Percentiles rank a stretch among this genome's conserved stretches.
phyloP scores from a whole-genome alignment of 2,888 invertebrate species.

The Cecidostiba fungosa region DNA sequence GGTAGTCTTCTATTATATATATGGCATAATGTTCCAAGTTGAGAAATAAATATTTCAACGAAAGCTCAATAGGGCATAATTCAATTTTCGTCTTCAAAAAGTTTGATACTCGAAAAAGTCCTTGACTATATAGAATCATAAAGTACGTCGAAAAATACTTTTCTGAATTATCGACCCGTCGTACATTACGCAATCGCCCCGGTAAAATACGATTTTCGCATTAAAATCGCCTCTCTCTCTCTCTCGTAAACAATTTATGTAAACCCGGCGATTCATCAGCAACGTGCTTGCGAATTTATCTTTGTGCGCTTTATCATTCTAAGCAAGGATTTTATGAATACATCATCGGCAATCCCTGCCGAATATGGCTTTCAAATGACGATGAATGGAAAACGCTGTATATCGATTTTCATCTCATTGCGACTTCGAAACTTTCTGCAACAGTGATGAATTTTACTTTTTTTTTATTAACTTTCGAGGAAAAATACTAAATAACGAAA shows the following conservation, averaged over 20 bases:
- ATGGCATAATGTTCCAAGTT: background rate
- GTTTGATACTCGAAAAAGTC: background rate
- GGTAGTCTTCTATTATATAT: too few species aligned
- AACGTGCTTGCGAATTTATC: slow-evolving; percentile 36
- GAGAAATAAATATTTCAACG: background rate
- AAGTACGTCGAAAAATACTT: slow-evolving; percentile 20
- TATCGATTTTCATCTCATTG: background rate
- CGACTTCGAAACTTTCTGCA: background rate
- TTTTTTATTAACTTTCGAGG: background rate
- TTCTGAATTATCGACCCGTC: slow-evolving; percentile 6
- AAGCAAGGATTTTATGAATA: slow-evolving; percentile 53
- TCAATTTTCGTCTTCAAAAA: background rate
- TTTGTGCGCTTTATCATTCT: slow-evolving; percentile 40
- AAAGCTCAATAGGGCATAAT: background rate
- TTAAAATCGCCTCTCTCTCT: slow-evolving; percentile 3
- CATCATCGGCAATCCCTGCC: slow-evolving; percentile 20
- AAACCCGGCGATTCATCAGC: slow-evolving; percentile 47
- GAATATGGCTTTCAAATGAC: slow-evolving; percentile 12
- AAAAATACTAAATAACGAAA: background rate
- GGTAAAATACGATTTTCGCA: background rate
- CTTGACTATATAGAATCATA: background rate
- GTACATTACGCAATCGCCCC: background rate
- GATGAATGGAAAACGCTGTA: background rate
- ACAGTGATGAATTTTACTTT: background rate
- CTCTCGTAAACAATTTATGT: slow-evolving; percentile 46